phyloP scores from a whole-genome alignment of 2,888 invertebrate genomes.

The Idaea straminata region DNA sequence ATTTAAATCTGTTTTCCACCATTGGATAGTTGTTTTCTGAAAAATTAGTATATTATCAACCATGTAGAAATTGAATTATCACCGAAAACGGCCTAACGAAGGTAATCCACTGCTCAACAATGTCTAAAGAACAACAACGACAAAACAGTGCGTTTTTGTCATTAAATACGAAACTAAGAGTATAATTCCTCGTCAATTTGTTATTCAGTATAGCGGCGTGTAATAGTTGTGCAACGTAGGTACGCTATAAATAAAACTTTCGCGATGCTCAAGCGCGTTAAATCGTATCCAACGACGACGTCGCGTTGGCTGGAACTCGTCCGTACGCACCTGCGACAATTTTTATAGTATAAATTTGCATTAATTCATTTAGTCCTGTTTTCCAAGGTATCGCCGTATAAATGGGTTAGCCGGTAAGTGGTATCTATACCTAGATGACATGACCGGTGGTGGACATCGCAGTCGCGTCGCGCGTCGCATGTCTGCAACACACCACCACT shows the following conservation, averaged over 20 bases:
- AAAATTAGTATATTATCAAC: too few species aligned
- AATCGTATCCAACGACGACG: slow-evolving; percentile 67
- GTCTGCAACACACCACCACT: slow-evolving; percentile 29
- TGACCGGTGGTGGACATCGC: slow-evolving; percentile 27
- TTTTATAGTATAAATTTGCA: slow-evolving; percentile 80
- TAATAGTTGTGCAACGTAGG: slow-evolving; percentile 51
- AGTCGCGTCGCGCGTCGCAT: slow-evolving; percentile 25
- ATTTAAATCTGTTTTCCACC: too few species aligned
- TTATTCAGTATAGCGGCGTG: slow-evolving; percentile 24
- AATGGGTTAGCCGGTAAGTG: slow-evolving; percentile 80
- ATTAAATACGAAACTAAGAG: background rate
- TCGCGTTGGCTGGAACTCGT: slow-evolving; percentile 66
- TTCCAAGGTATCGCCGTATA: slow-evolving; percentile 64
- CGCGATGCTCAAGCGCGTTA: slow-evolving; percentile 70
- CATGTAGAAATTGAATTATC: too few species aligned
- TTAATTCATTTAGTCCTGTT: slow-evolving; percentile 80
- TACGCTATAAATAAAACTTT: slow-evolving; percentile 75
- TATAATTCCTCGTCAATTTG: slow-evolving; percentile 4
- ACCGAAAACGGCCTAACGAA: too few species aligned
- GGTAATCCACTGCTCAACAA: too few species aligned
- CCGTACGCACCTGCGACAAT: slow-evolving; percentile 78
- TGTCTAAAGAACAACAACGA: too few species aligned
- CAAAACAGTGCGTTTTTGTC: too few species aligned
- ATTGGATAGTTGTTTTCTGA: too few species aligned
- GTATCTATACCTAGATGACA: slow-evolving; percentile 67